Evolutionary conservation across 2,888 invertebrate species (phyloP).

Genomic region (Caenorhabditis angaria): DNA sequence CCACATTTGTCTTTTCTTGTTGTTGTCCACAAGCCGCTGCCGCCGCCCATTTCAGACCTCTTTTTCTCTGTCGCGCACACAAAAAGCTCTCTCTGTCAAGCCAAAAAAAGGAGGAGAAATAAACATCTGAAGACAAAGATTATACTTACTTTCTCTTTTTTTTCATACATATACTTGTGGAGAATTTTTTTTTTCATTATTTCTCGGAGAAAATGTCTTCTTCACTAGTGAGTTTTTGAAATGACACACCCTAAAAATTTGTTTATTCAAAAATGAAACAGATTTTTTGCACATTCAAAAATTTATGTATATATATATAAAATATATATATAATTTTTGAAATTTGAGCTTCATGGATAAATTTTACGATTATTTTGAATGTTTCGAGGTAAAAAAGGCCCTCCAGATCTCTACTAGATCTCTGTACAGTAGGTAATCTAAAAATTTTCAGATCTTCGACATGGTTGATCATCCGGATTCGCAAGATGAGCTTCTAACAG

Average conservation of each 20-base stretch:
- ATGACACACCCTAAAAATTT: not conserved
- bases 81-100: not conserved
- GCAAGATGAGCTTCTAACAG: slow-evolving; percentile 40
- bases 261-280: not conserved
- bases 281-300: not conserved
- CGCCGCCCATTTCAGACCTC: not conserved
- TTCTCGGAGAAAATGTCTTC: not conserved
- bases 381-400: not conserved
- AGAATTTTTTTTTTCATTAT: not conserved
- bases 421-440: too few relatives aligned
- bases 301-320: not conserved
- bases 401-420: slow-evolving; percentile 24
- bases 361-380: slow-evolving; percentile 7
- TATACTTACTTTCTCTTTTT: not conserved
- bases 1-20: not conserved
- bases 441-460: slow-evolving; percentile 41
- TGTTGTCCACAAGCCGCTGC: not conserved
- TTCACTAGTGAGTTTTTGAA: not conserved
- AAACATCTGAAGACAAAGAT: slow-evolving; percentile 4
- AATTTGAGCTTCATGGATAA: slow-evolving; percentile 1
- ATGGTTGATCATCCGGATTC: slow-evolving; percentile 49
- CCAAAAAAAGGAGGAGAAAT: too few relatives aligned
- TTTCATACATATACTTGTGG: not conserved
- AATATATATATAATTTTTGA: not conserved
- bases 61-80: not conserved